Conservation (phyloP, 2,113 vertebrate genomes). For the Chlorodrepanis virens region DNA sequence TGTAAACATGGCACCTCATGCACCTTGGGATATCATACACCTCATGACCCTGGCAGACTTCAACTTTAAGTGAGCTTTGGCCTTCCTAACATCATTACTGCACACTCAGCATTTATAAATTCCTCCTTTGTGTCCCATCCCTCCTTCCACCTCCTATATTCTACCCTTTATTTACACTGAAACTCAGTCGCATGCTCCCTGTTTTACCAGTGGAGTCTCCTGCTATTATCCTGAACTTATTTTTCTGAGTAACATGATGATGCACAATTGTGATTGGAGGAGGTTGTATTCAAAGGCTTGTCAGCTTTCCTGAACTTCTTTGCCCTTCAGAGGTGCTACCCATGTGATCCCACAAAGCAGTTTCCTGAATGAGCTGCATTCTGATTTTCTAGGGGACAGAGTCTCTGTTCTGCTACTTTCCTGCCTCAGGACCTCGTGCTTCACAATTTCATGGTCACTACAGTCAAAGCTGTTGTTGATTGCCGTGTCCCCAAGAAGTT, state of each 20-base stretch:
- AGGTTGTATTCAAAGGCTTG: neutral
- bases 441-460: neutral
- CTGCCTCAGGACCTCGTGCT: neutral
- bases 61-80: neutral
- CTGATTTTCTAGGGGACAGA: neutral
- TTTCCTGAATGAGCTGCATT: neutral
- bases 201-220: neutral
- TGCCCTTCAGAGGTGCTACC: neutral
- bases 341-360: neutral
- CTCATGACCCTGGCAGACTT: neutral
- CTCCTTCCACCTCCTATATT: neutral
- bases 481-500: neutral
- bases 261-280: neutral
- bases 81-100: neutral
- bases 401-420: neutral
- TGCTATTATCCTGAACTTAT: neutral
- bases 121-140: neutral
- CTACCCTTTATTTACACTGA: neutral
- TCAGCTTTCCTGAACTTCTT: neutral
- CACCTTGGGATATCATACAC: accelerated
- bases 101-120: neutral
- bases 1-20: neutral
- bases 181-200: neutral
- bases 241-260: neutral
- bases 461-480: neutral